Conservation (phyloP, 2,797 vertebrate species). For the Huso huso region DNA sequence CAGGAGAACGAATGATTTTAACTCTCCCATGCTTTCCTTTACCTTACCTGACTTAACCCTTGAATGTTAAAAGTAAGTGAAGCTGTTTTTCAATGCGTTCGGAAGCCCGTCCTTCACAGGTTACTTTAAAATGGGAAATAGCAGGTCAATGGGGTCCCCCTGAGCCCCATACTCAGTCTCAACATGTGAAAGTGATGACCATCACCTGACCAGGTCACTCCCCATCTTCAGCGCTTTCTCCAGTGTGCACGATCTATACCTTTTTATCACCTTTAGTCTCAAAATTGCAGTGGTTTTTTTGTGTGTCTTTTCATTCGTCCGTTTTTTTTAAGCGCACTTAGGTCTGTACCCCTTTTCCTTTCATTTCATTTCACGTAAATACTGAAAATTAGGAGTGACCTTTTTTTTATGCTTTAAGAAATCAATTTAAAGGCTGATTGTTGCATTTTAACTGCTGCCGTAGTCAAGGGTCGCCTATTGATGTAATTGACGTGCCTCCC, state of each 20-base stretch:
- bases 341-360: slow-evolving; percentile 5
- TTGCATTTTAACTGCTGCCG: slow-evolving; percentile 76
- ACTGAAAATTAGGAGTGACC: slow-evolving; percentile 64
- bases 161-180: slow-evolving; percentile 53
- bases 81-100: background rate
- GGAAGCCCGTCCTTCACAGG: slow-evolving; percentile 1
- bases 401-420: slow-evolving; percentile 45
- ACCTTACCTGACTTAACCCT: background rate
- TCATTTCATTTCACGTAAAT: slow-evolving; percentile 40
- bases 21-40: background rate
- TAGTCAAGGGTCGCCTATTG: slow-evolving; percentile 75
- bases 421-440: slow-evolving; percentile 75
- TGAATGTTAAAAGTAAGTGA: background rate
- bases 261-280: too few relatives aligned
- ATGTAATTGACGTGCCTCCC: slow-evolving; percentile 74
- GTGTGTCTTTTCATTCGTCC: slow-evolving; percentile 19
- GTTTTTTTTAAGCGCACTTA: slow-evolving; percentile 23
- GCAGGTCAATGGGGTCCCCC: slow-evolving; percentile 59
- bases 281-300: background rate
- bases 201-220: slow-evolving; percentile 5
- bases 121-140: slow-evolving; percentile 56
- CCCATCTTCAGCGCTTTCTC: slow-evolving; percentile 8
- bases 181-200: slow-evolving; percentile 31
- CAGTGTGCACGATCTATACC: slow-evolving; percentile 6
- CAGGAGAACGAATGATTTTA: background rate